Percentiles rank a stretch among this genome's conserved stretches.
Conservation (phyloP, 2,113 vertebrate species). For the Tachysurus vachellii region DNA sequence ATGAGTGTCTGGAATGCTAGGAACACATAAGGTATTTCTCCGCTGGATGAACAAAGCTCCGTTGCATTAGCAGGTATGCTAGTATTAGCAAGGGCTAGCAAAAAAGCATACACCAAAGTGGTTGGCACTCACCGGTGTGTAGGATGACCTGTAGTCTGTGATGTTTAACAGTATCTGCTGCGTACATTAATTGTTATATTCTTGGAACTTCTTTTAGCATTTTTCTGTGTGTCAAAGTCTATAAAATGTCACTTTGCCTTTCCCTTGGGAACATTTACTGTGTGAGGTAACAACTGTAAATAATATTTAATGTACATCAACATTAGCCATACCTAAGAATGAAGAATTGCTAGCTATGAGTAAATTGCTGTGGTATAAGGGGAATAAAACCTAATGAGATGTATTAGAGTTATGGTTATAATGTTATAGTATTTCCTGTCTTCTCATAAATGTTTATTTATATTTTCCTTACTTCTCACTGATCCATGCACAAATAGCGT, state of each 20-base stretch:
- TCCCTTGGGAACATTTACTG: too few relatives aligned
- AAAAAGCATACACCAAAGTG: neutral
- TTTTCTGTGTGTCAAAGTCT: too few relatives aligned
- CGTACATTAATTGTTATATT: too few relatives aligned
- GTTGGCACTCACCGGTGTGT: too few relatives aligned
- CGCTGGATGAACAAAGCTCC: too few relatives aligned
- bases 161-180: too few relatives aligned
- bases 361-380: neutral
- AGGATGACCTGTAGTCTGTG: neutral
- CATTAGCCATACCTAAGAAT: neutral
- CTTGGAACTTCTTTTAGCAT: too few relatives aligned
- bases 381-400: neutral
- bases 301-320: neutral
- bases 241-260: too few relatives aligned
- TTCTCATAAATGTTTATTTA: neutral
- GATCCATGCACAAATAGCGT: neutral
- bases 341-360: neutral
- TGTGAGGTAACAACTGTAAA: too few relatives aligned
- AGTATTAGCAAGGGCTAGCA: neutral
- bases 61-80: neutral
- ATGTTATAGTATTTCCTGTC: neutral
- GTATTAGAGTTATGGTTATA: neutral
- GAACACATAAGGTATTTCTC: too few relatives aligned
- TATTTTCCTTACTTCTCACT: neutral
- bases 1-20: too few relatives aligned